Conservation (phyloP, 2,888 invertebrate species). For the Cerceris ruficornis region DNA sequence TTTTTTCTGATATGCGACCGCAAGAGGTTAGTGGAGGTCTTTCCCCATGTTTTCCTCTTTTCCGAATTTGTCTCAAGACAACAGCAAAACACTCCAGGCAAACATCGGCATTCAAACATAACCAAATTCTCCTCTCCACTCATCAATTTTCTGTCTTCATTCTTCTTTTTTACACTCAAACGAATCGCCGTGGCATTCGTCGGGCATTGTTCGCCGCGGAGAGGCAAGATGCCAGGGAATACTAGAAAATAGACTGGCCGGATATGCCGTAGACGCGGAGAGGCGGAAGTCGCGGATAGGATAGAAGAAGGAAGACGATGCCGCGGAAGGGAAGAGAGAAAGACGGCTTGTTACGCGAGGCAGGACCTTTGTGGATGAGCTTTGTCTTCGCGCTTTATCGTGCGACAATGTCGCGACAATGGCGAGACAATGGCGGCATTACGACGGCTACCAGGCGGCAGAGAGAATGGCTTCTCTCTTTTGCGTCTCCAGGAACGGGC, state of each 20-base stretch:
- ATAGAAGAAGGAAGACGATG: slow-evolving; percentile 51
- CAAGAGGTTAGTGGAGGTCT: too few species aligned
- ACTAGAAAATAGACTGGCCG: background rate
- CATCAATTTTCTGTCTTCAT: too few species aligned
- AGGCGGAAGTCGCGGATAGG: slow-evolving; percentile 14
- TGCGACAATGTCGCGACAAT: slow-evolving; percentile 78
- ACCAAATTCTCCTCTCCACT: too few species aligned
- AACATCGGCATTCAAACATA: too few species aligned
- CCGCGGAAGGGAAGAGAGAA: slow-evolving; percentile 55
- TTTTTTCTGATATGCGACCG: too few species aligned
- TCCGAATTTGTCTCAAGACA: too few species aligned
- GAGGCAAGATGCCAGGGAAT: slow-evolving; percentile 11
- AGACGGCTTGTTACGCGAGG: slow-evolving; percentile 72
- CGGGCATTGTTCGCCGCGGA: slow-evolving; percentile 33
- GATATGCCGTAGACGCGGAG: slow-evolving; percentile 15
- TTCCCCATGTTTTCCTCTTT: too few species aligned
- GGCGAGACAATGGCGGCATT: slow-evolving; percentile 75
- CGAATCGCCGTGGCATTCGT: slow-evolving; percentile 4
- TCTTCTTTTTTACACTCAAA: too few species aligned
- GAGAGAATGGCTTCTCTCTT: slow-evolving; percentile 63
- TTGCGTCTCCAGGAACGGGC: slow-evolving; percentile 45
- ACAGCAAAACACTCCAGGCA: too few species aligned
- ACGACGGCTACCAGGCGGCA: slow-evolving; percentile 71
- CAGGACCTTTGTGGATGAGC: slow-evolving; percentile 69
- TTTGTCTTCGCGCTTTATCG: slow-evolving; percentile 78